A percentile compares a stretch with the other conserved stretches of the same genome.
phyloP scores from a whole-genome alignment of 1,140 invertebrate genomes.

The Lordiphosa clarofinis region DNA sequence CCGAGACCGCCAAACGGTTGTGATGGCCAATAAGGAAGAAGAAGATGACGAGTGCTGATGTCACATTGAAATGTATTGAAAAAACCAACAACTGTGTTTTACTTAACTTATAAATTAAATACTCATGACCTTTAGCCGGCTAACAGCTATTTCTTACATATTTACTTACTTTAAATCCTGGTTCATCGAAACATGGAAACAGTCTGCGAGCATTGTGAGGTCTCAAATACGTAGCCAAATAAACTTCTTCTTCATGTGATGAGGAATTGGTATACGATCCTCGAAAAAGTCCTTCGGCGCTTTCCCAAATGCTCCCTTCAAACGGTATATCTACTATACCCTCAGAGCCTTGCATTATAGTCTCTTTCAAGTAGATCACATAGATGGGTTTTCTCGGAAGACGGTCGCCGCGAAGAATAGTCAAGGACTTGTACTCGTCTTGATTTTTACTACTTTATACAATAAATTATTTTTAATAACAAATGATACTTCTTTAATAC shows the following conservation, averaged over 20 bases:
- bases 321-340: conserved; percentile 83
- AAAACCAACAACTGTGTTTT: too few relatives aligned
- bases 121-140: too few relatives aligned
- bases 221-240: conserved; percentile 88
- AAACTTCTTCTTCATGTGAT: conserved; percentile 81
- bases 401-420: conserved; percentile 58
- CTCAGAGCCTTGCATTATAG: conserved; percentile 80
- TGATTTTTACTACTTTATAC: background rate
- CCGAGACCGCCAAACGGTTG: too few relatives aligned
- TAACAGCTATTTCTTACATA: too few relatives aligned
- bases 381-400: conserved; percentile 82
- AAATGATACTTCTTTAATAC: background rate
- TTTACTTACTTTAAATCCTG: conserved; percentile 84
- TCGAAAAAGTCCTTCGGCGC: conserved; percentile 83
- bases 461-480: background rate
- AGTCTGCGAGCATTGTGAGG: conserved; percentile 90
- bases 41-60: too few relatives aligned
- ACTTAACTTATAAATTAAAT: too few relatives aligned
- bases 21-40: too few relatives aligned
- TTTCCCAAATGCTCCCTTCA: conserved; percentile 82
- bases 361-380: conserved; percentile 81
- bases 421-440: conserved; percentile 1
- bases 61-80: too few relatives aligned
- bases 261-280: conserved; percentile 81
- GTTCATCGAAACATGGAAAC: conserved; percentile 97